Evolutionary conservation across 2,113 vertebrate species (phyloP).

Genomic region (Steatornis caripensis): DNA sequence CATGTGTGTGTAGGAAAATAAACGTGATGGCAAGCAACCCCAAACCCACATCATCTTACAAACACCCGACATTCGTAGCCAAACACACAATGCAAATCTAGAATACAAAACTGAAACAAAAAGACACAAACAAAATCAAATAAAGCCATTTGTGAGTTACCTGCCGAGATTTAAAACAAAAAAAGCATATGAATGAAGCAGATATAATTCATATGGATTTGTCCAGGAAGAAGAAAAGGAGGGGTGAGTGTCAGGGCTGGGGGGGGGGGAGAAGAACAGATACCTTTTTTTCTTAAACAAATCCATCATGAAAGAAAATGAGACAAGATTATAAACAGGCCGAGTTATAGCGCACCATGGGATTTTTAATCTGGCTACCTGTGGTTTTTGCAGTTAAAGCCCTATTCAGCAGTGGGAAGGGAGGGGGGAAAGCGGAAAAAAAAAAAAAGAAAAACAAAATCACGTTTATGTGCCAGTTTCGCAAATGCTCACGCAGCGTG

Average conservation of each 20-base stretch:
- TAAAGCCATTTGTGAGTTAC: constrained; percentile 66
- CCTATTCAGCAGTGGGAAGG: constrained; percentile 70
- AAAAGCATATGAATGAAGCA: constrained; percentile 48
- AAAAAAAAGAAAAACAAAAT: constrained; percentile 58
- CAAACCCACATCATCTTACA: constrained; percentile 60
- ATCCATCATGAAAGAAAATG: constrained; percentile 80
- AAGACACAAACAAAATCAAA: constrained; percentile 39
- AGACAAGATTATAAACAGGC: constrained; percentile 81
- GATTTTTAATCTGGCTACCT: constrained; percentile 84
- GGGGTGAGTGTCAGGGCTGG: constrained; percentile 39
- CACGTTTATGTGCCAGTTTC: constrained; percentile 71
- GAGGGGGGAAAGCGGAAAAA: constrained; percentile 36
- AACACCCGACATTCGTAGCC: constrained; percentile 54
- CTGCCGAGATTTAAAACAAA: constrained; percentile 73
- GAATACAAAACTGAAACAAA: constrained; percentile 63
- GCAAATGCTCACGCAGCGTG: constrained; percentile 74
- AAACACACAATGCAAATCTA: constrained; percentile 54
- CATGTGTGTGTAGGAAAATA: constrained; percentile 47
- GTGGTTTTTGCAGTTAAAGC: constrained; percentile 79
- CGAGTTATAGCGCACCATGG: constrained; percentile 75
- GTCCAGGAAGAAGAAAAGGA: constrained; percentile 67
- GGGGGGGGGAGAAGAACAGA: constrained; percentile 47
- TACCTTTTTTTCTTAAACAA: constrained; percentile 75
- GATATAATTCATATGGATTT: constrained; percentile 74
- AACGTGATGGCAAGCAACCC: constrained; percentile 61